Evolutionary conservation across 1,140 invertebrate genomes (phyloP).

Genomic region (Phenacoccus solenopsis): DNA sequence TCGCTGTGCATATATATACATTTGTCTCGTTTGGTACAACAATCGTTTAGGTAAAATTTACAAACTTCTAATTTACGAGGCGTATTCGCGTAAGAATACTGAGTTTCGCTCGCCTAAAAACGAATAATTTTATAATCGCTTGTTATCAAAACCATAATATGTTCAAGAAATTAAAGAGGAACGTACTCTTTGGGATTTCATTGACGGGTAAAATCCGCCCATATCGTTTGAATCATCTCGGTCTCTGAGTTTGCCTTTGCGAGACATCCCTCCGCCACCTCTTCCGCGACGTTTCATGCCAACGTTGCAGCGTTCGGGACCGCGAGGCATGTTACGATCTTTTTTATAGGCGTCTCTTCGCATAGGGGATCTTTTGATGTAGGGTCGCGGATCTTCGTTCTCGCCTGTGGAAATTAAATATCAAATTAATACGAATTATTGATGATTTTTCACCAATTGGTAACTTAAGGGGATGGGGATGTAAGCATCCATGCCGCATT

Average conservation of each 20-base stretch:
- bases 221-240: neutral
- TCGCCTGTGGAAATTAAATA: too few relatives aligned
- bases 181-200: slow-evolving; percentile 18
- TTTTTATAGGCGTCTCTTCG: neutral
- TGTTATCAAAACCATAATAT: neutral
- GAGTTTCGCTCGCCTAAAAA: slow-evolving; percentile 56
- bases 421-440: too few relatives aligned
- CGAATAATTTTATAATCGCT: slow-evolving; percentile 27
- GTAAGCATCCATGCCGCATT: too few relatives aligned
- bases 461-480: too few relatives aligned
- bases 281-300: neutral
- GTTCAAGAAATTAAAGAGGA: neutral
- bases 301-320: neutral
- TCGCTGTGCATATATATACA: slow-evolving; percentile 95
- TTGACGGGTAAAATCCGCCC: neutral
- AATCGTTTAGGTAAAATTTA: slow-evolving; percentile 92
- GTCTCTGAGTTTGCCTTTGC: slow-evolving; percentile 1
- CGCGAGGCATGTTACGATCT: neutral
- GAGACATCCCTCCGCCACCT: neutral
- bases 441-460: too few relatives aligned
- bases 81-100: slow-evolving; percentile 73
- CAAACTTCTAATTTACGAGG: slow-evolving; percentile 85
- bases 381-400: neutral
- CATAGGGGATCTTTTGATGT: neutral
- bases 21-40: slow-evolving; percentile 88